Evolutionary conservation across 2,888 invertebrate genomes (phyloP).

Genomic region (Orthosia gothica): DNA sequence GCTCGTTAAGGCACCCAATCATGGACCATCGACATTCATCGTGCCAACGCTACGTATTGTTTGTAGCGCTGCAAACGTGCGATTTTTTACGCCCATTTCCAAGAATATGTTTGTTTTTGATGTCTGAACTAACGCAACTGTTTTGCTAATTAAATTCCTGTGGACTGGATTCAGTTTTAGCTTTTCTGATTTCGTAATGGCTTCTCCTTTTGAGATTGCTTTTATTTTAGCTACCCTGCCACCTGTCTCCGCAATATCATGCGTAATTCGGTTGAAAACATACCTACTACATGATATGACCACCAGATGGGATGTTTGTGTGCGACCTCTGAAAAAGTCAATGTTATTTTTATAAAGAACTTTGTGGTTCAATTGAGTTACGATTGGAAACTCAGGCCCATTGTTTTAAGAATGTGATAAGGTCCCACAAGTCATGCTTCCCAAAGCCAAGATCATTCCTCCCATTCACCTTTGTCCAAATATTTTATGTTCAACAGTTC

Average conservation of each 20-base stretch:
- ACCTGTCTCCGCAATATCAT: conserved; percentile 54
- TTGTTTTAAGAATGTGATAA: conserved; percentile 39
- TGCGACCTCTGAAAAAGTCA: conserved; percentile 57
- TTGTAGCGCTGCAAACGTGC: conserved; percentile 35
- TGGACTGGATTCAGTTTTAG: conserved; percentile 28
- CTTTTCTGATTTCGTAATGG: conserved; percentile 40
- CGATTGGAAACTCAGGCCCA: conserved; percentile 24
- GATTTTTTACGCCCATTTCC: conserved; percentile 48
- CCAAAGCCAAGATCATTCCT: conserved; percentile 7
- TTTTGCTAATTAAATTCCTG: conserved; percentile 45
- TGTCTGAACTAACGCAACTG: conserved; percentile 38
- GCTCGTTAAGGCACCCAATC: conserved; percentile 71
- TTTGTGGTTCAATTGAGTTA: conserved; percentile 49
- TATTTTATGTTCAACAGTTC: conserved; percentile 41
- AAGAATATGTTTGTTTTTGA: conserved; percentile 52
- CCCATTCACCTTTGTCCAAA: conserved; percentile 18
- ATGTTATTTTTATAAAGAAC: conserved; percentile 52
- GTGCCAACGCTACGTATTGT: conserved; percentile 34
- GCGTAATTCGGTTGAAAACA: conserved; percentile 49
- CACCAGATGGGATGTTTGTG: conserved; percentile 34
- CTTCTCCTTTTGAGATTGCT: conserved; percentile 42
- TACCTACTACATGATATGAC: conserved; percentile 26
- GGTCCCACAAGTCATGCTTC: background rate
- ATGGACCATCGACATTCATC: conserved; percentile 59
- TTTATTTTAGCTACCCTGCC: conserved; percentile 33